These are phyloP conservation scores for Knipowitschia caucasica DNA, from an alignment of 2,797 vertebrate genomes.

Conservation along the genomic window DNA sequence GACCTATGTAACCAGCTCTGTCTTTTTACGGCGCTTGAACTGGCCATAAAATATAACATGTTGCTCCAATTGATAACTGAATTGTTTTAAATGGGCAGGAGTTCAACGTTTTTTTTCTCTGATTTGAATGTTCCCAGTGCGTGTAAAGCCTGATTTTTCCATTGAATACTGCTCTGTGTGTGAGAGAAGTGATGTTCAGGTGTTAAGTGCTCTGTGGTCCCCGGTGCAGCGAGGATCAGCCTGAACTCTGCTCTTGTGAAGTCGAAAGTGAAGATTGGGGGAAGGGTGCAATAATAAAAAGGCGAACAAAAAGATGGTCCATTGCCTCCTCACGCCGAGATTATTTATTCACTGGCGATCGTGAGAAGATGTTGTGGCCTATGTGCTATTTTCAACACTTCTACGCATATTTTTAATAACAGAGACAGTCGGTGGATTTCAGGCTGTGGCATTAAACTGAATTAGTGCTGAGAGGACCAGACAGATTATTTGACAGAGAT, in stretches of 20 bases:
- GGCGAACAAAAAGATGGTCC: constrained; percentile 6
- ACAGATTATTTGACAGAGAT: no score
- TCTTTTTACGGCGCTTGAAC: no score
- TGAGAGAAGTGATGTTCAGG: constrained; percentile 60
- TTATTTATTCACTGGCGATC: constrained; percentile 14
- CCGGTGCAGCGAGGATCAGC: constrained; percentile 22
- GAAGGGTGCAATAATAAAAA: constrained; percentile 4
- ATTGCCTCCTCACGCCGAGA: neutral
- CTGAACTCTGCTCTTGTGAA: constrained; percentile 18
- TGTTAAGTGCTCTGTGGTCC: constrained; percentile 61
- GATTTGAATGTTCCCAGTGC: constrained; percentile 11
- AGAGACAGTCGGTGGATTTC: constrained; percentile 16
- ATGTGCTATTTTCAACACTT: constrained; percentile 7
- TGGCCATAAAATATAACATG: no score
- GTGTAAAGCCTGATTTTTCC: constrained; percentile 30
- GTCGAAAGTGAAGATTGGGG: neutral
- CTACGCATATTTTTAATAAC: constrained; percentile 32
- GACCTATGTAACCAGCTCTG: no score
- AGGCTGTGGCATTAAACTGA: no score
- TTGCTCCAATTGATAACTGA: no score
- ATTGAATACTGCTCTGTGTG: constrained; percentile 36
- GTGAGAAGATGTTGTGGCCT: constrained; percentile 6
- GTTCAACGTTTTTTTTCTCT: constrained; percentile 15
- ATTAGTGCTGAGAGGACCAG: no score
- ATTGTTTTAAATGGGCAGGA: no score